phyloP scores from a whole-genome alignment of 1,140 invertebrate genomes.

The Hydropsyche tenuis region DNA sequence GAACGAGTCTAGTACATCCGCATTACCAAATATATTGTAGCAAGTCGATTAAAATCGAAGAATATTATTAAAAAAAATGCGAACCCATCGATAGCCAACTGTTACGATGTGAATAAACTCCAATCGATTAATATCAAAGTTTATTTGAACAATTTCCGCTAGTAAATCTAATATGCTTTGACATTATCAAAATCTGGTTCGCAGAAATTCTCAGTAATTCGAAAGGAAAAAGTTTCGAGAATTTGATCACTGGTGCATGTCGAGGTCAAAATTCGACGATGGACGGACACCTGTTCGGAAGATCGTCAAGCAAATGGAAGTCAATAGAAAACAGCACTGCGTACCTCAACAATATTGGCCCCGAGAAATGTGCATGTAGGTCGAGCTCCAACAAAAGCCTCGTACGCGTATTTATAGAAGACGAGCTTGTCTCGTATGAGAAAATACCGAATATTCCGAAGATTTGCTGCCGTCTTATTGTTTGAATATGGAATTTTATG shows the following conservation, averaged over 20 bases:
- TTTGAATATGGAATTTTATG: too few relatives aligned
- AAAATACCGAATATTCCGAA: too few relatives aligned
- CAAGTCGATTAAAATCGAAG: too few relatives aligned
- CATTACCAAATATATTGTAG: not conserved
- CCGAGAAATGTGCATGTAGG: slow-evolving; percentile 32
- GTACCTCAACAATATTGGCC: slow-evolving; percentile 30
- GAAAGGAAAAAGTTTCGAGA: not conserved
- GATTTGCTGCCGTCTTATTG: too few relatives aligned
- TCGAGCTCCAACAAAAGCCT: slow-evolving; percentile 4
- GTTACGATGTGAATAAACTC: not conserved
- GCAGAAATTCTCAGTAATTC: too few relatives aligned
- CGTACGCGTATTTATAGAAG: not conserved
- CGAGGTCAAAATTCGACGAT: too few relatives aligned
- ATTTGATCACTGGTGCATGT: not conserved
- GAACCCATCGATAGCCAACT: not conserved
- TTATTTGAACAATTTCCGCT: too few relatives aligned
- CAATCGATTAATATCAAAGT: too few relatives aligned
- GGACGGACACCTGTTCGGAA: not conserved
- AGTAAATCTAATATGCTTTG: too few relatives aligned
- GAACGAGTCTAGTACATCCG: slow-evolving; percentile 27
- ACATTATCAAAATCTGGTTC: too few relatives aligned
- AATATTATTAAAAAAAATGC: slow-evolving; percentile 8
- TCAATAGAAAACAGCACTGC: slow-evolving; percentile 22
- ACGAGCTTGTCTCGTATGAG: too few relatives aligned
- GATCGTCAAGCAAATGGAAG: not conserved